phyloP scores from a whole-genome alignment of 64 coral and sea anemone species.

The Exaiptasia diaphana region DNA sequence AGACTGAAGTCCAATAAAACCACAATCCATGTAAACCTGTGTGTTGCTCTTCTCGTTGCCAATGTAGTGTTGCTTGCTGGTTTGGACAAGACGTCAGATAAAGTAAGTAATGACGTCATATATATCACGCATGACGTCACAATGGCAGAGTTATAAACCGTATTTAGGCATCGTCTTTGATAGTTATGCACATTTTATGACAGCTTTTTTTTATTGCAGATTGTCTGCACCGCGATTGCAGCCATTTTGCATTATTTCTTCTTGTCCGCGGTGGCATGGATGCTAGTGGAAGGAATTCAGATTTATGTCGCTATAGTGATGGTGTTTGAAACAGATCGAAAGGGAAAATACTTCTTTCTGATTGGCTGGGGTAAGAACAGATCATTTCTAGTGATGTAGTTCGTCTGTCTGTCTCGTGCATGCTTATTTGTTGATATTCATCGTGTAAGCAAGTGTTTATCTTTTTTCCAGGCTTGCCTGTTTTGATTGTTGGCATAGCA shows the following conservation, averaged over 20 bases:
- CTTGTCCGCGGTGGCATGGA: slow-evolving; percentile 53
- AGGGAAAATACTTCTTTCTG: slow-evolving; percentile 43
- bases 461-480: slow-evolving; percentile 28
- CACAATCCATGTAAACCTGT: slow-evolving; percentile 58
- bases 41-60: slow-evolving; percentile 36
- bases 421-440: neutral
- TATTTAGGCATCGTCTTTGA: neutral
- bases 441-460: neutral
- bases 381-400: neutral
- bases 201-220: slow-evolving; percentile 9
- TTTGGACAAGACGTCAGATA: neutral
- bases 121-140: too few species aligned
- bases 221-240: slow-evolving; percentile 25
- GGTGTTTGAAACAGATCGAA: slow-evolving; percentile 32
- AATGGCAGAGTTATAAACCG: too few species aligned
- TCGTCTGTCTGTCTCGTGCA: neutral
- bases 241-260: slow-evolving; percentile 51
- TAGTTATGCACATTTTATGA: neutral
- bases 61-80: slow-evolving; percentile 45
- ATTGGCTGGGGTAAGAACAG: slow-evolving; percentile 64
- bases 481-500: slow-evolving; percentile 13
- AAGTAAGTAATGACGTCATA: too few species aligned
- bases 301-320: slow-evolving; percentile 59
- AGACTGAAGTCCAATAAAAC: slow-evolving; percentile 60
- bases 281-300: slow-evolving; percentile 57